Base-by-base conservation (phyloP, 2,113 vertebrate genomes). In the Macaca mulatta region DNA sequence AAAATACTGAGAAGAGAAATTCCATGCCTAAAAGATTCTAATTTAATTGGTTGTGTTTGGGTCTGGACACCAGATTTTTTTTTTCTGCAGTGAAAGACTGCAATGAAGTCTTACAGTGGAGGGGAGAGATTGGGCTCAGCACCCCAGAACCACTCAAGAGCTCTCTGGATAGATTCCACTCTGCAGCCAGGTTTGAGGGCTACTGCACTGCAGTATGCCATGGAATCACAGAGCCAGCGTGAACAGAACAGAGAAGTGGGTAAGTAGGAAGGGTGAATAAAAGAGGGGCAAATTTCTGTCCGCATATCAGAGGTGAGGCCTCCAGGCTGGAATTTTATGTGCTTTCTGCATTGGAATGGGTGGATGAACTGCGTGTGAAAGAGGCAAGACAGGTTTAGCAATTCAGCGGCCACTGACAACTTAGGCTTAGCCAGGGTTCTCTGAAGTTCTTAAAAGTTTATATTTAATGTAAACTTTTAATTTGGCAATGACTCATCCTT, bases 361-460 rank as follows among this genome's bases (percentile, higher is more conserved):
- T 27, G 48, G 87, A 57, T 64, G 78, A 50, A 22, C 22, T 94
- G 57, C 74, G 40, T 1, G 14, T 48, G n/a, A 86, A 93, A 59
- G 38, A 86, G 23, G 13, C 78, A 77, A 80, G 38, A 85, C 8
- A 80, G 5, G n/a, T 88, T 23, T 27, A 52, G 55, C 55, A 80
- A 23, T 57, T 88, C 32, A 6, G 59, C 9, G 17, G 38, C 72
- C 57, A 5, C 10, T 67, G n/a, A 89, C 89, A 90, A 93, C 10
- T 55, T 13, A n/a, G 38, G 22, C 77, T 79, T 27, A 13, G 16
- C 35, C 57, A 94, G 32, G 7, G 0, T 55, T 59, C 57, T 81
- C 72, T 52, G 35, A 90, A 78, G 16, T 89, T 89, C 79, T 82
- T 83, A 91, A 88, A 80, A 27, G 38, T 94, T 78, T 94, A 81